Conservation (phyloP, 2,797 vertebrate genomes). For the Psittacula derbiana region DNA sequence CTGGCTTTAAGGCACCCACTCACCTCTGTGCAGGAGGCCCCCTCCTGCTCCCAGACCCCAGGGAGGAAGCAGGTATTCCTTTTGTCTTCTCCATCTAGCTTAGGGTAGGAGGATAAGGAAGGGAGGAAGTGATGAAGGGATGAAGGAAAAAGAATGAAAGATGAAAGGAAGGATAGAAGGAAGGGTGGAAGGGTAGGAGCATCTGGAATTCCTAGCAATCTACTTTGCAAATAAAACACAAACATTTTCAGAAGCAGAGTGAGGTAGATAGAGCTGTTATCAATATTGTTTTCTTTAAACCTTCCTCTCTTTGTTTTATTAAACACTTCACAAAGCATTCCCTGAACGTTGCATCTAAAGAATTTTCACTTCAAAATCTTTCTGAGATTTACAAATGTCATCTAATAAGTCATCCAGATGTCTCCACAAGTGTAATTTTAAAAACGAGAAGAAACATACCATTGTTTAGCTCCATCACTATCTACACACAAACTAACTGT, state of each 20-base stretch:
- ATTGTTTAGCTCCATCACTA: neutral
- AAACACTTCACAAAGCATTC: neutral
- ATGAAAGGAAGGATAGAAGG: neutral
- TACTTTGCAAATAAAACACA: neutral
- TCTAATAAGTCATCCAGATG: neutral
- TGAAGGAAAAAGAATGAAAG: neutral
- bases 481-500: neutral
- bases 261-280: neutral
- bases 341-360: neutral
- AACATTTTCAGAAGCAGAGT: neutral
- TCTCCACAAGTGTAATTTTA: neutral
- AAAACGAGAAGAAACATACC: neutral
- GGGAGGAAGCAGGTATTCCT: neutral
- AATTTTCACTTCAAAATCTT: neutral
- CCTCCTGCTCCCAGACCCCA: neutral
- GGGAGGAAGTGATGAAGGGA: neutral
- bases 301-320: neutral
- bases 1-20: neutral
- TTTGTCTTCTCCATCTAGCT: neutral
- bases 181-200: neutral
- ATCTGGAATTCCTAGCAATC: neutral
- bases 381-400: neutral
- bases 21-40: rapidly evolving
- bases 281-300: neutral
- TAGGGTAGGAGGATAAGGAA: neutral